phyloP scores from a whole-genome alignment of 1,140 invertebrate species.

The Drosophila baimaii region DNA sequence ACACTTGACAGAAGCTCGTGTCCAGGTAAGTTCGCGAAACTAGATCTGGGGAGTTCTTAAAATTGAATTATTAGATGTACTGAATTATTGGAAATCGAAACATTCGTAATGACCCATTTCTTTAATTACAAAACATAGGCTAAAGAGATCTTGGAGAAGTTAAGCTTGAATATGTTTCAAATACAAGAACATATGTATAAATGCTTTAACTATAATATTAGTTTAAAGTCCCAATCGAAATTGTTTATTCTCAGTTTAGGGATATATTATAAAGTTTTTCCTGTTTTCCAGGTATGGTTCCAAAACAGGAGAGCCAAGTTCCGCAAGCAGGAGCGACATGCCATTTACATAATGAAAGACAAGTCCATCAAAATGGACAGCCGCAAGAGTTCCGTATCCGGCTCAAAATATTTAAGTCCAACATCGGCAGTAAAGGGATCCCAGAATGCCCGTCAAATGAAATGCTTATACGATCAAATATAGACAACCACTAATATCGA shows the following conservation, averaged over 20 bases:
- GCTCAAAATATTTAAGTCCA: constrained; percentile 50
- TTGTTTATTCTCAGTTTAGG: too few species aligned
- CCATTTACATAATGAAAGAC: constrained; percentile 76
- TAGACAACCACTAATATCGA: constrained; percentile 45
- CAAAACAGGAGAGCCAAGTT: constrained; percentile 73
- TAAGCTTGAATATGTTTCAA: too few species aligned
- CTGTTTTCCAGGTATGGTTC: constrained; percentile 68
- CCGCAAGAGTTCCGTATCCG: constrained; percentile 47
- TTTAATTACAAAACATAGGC: too few species aligned
- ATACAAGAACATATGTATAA: too few species aligned
- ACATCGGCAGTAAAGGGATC: constrained; percentile 38
- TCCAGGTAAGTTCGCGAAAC: constrained; percentile 91
- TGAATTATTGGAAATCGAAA: not conserved
- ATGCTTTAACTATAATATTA: too few species aligned
- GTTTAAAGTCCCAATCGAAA: too few species aligned
- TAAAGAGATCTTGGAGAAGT: too few species aligned
- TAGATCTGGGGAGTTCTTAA: not conserved
- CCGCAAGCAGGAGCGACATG: constrained; percentile 73
- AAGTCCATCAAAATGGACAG: constrained; percentile 65
- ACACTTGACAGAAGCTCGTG: constrained; percentile 98
- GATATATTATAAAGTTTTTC: not conserved
- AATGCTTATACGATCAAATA: constrained; percentile 74
- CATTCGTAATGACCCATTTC: too few species aligned
- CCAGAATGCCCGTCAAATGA: constrained; percentile 61
- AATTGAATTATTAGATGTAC: not conserved